These are phyloP conservation scores for Drosophila greeni DNA, from an alignment of 2,888 invertebrate genomes.

Conservation along the genomic window DNA sequence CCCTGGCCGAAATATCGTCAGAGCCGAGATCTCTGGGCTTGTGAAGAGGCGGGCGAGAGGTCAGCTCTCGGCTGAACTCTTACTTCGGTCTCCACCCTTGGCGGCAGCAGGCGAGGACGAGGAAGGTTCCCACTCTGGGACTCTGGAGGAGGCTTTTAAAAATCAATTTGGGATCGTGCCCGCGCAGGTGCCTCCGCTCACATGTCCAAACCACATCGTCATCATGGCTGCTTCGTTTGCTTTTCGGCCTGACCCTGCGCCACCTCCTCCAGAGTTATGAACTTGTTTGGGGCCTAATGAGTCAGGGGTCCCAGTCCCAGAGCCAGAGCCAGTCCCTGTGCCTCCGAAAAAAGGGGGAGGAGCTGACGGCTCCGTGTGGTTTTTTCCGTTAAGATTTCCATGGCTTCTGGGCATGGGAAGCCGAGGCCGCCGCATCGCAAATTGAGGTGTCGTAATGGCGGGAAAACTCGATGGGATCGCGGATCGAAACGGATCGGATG, in stretches of 20 bases:
- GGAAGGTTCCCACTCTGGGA: constrained; percentile 29
- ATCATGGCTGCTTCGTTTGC: constrained; percentile 51
- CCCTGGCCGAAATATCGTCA: constrained; percentile 34
- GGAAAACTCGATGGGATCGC: constrained; percentile 35
- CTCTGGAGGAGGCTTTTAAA: constrained; percentile 28
- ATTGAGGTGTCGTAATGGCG: constrained; percentile 73
- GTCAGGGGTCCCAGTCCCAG: constrained; percentile 36
- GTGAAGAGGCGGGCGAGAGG: constrained; percentile 23
- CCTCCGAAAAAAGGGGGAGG: constrained; percentile 31
- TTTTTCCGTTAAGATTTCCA: constrained; percentile 46
- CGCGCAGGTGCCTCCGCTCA: constrained; percentile 32
- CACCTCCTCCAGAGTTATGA: constrained; percentile 61
- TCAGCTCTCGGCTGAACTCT: constrained; percentile 51
- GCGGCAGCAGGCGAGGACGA: not conserved
- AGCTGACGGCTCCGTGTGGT: constrained; percentile 46
- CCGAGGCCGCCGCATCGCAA: constrained; percentile 40
- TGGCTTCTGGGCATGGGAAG: constrained; percentile 67
- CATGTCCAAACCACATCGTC: constrained; percentile 56
- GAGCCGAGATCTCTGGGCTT: constrained; percentile 16
- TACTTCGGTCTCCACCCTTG: constrained; percentile 51
- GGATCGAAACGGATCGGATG: constrained; percentile 15
- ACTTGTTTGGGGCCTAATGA: constrained; percentile 70
- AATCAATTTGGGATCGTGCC: constrained; percentile 45
- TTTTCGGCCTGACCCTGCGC: constrained; percentile 61
- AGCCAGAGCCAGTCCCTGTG: not conserved